Percentiles rank a stretch among this genome's conserved stretches.
Conservation (phyloP, 1,140 invertebrate species). For the Ceratina japonica region DNA sequence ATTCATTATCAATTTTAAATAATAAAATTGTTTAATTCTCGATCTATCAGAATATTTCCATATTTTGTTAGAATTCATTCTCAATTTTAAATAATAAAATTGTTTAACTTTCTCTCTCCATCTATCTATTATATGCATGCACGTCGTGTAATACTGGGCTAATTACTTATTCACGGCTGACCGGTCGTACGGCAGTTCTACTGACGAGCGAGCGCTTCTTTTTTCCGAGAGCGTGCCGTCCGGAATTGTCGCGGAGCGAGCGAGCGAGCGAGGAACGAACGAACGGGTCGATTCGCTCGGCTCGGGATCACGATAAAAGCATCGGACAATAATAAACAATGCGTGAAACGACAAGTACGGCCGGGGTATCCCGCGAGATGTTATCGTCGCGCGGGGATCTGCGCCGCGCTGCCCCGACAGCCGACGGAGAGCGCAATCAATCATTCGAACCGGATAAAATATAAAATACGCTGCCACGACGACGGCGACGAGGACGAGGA, state of each 20-base stretch:
- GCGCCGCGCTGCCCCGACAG: conserved; percentile 27
- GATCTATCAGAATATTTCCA: too few relatives aligned
- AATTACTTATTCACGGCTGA: too few relatives aligned
- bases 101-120: too few relatives aligned
- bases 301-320: conserved; percentile 72
- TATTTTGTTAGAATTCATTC: too few relatives aligned
- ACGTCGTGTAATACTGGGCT: too few relatives aligned
- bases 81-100: too few relatives aligned
- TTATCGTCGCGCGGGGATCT: conserved; percentile 60
- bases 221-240: not conserved
- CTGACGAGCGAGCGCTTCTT: not conserved
- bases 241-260: conserved; percentile 12
- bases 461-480: conserved; percentile 64
- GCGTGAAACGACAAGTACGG: conserved; percentile 77
- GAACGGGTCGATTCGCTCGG: not conserved
- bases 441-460: conserved; percentile 77
- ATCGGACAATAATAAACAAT: conserved; percentile 79
- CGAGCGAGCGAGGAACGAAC: too few relatives aligned
- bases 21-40: too few relatives aligned
- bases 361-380: conserved; percentile 74
- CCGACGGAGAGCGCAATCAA: conserved; percentile 73
- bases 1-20: too few relatives aligned
- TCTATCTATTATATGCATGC: too few relatives aligned
- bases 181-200: not conserved
- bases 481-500: not conserved